Evolutionary conservation across 2,113 vertebrate genomes (phyloP), one percentile per base, ranked within the genome.

Genomic region (Pelobates fuscus): DNA sequence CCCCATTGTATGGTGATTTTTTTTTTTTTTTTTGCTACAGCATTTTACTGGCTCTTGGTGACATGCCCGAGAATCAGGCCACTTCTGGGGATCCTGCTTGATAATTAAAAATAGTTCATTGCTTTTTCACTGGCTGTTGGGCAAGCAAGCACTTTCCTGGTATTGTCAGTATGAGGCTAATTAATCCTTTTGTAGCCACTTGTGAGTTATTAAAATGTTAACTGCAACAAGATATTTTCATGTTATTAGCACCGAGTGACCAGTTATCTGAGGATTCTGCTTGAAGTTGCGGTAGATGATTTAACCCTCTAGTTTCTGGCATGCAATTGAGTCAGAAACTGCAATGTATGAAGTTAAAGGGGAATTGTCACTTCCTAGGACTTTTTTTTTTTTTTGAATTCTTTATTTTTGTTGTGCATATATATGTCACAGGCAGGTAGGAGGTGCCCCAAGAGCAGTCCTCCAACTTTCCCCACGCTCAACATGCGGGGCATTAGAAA

Each of bases 131-230:
- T 43, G 62, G 37, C 57, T 23, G 32, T 15, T 30, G 5, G 21
- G 62, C 62, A 5, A 23, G 5, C 41, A 43, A 24, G 41, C 69
- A 11, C 25, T 62, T 71, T 49, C 7, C 57, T 3, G n/a, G 26
- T 46, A 62, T 61, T 18, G 41, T 60, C 54, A 18, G 43, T 49
- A 18, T 49, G 41, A 49, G 58, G 69, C 57, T 41, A 37, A 62
- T 71, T 71, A 46, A 62, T 61, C 43, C 2, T 49, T 8, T 27
- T 21, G 37, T 29, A 49, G 69, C 11, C 69, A 5, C 57, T 29
- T 7, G 69, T 61, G 69, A 46, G 37, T 71, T 71, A 71, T 71
- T 71, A 71, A 59, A 60, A 61, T 61, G 32, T 61, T 71, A 46
- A 71, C 14, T 60, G 41, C 69, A 44, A 43, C 32, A 2, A 43